Conservation (phyloP, 2,888 invertebrate species). For the Hyposoter dolosus region DNA sequence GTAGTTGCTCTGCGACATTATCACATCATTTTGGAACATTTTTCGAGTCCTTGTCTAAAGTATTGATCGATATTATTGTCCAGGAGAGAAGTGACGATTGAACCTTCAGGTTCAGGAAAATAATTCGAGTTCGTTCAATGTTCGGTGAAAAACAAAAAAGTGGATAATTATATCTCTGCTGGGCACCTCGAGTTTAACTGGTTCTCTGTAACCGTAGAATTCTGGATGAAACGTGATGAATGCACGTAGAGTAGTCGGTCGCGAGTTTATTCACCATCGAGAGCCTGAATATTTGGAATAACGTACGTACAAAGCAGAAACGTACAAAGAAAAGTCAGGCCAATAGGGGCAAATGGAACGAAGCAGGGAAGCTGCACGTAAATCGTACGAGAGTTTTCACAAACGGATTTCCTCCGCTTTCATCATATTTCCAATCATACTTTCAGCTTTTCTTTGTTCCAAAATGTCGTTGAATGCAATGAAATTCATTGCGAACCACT, state of each 20-base stretch:
- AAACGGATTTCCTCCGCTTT: conserved; percentile 3
- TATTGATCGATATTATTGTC: neutral
- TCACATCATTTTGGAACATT: neutral
- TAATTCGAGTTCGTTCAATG: conserved; percentile 13
- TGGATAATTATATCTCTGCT: neutral
- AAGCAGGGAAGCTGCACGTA: neutral
- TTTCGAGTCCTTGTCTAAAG: neutral
- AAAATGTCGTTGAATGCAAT: neutral
- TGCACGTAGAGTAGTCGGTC: conserved; percentile 24
- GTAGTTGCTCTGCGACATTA: neutral
- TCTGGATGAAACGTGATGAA: conserved; percentile 20
- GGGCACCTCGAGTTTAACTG: conserved; percentile 14
- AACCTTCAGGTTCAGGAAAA: neutral
- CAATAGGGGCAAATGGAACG: neutral
- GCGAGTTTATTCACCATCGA: conserved; percentile 52
- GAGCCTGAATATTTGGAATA: conserved; percentile 36
- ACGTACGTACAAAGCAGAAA: conserved; percentile 43
- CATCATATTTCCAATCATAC: neutral
- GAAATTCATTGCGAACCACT: conserved; percentile 14
- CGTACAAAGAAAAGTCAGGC: neutral
- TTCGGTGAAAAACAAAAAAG: neutral
- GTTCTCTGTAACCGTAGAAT: neutral
- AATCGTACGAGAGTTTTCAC: conserved; percentile 1
- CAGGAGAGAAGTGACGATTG: neutral
- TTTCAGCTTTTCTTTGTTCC: conserved; percentile 8